Evolutionary conservation across 2,888 invertebrate genomes (phyloP).

Genomic region (Orthonevra nobilis): DNA sequence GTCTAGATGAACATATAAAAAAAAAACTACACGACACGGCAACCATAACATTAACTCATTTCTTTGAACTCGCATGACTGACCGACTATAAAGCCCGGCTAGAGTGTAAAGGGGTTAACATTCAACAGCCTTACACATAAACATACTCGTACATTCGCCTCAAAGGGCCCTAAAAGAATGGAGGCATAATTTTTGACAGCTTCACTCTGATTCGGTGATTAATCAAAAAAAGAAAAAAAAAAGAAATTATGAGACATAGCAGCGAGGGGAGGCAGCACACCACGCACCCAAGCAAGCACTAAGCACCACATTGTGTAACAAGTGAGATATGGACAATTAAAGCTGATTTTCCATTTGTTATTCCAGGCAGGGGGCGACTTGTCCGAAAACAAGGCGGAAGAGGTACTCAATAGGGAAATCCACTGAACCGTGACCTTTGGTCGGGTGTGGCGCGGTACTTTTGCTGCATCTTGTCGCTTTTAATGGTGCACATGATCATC

Average conservation of each 20-base stretch:
- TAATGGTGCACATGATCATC: conserved; percentile 43
- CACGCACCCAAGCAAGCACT: too few species aligned
- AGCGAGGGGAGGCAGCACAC: not conserved
- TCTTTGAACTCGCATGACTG: conserved; percentile 65
- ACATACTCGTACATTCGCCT: too few species aligned
- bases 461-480: conserved; percentile 40
- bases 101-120: conserved; percentile 58
- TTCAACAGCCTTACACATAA: conserved; percentile 19
- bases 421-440: conserved; percentile 58
- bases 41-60: conserved; percentile 25
- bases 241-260: not conserved
- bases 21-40: not conserved
- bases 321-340: conserved; percentile 60
- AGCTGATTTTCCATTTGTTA: conserved; percentile 49
- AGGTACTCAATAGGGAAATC: conserved; percentile 61
- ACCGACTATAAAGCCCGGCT: conserved; percentile 56
- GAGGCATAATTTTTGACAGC: conserved; percentile 60
- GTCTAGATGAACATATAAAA: conserved; percentile 39
- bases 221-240: conserved; percentile 22
- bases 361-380: not conserved
- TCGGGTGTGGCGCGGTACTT: conserved; percentile 44
- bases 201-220: conserved; percentile 61
- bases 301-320: conserved; percentile 30
- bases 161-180: conserved; percentile 24
- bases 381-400: too few species aligned